Evolutionary conservation across 2,888 invertebrate species (phyloP).

Genomic region (Cenopis cana): DNA sequence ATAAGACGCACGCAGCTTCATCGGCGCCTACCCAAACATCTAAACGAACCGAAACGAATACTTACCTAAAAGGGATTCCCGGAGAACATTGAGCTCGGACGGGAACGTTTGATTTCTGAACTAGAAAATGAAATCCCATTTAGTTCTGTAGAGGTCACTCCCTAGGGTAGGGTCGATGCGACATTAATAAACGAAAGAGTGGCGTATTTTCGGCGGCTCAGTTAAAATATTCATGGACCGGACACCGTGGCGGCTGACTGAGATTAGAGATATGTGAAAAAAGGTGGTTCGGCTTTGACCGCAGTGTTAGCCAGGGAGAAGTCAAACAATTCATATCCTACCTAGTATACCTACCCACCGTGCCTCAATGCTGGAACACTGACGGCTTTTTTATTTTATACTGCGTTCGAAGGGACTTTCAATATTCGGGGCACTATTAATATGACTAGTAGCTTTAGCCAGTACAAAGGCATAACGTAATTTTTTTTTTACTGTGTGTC

Average conservation of each 20-base stretch:
- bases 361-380: neutral
- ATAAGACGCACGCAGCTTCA: neutral
- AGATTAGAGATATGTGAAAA: slow-evolving; percentile 74
- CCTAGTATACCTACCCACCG: no score
- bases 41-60: slow-evolving; percentile 65
- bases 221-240: slow-evolving; percentile 79
- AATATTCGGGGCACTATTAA: neutral
- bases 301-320: slow-evolving; percentile 54
- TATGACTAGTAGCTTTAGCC: neutral
- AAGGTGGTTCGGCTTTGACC: slow-evolving; percentile 60
- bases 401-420: neutral
- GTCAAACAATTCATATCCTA: slow-evolving; percentile 65
- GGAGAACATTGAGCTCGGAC: slow-evolving; percentile 63
- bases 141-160: slow-evolving; percentile 63
- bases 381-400: neutral
- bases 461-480: no score
- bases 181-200: slow-evolving; percentile 78
- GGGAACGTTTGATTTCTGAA: slow-evolving; percentile 77
- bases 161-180: slow-evolving; percentile 66
- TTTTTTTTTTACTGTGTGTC: no score
- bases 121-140: slow-evolving; percentile 82
- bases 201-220: slow-evolving; percentile 72
- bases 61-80: slow-evolving; percentile 62
- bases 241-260: slow-evolving; percentile 64
- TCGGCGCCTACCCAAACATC: slow-evolving; percentile 48